Evolutionary conservation across 2,888 invertebrate species (phyloP).

Genomic region (Drepanosiphum platanoidis): DNA sequence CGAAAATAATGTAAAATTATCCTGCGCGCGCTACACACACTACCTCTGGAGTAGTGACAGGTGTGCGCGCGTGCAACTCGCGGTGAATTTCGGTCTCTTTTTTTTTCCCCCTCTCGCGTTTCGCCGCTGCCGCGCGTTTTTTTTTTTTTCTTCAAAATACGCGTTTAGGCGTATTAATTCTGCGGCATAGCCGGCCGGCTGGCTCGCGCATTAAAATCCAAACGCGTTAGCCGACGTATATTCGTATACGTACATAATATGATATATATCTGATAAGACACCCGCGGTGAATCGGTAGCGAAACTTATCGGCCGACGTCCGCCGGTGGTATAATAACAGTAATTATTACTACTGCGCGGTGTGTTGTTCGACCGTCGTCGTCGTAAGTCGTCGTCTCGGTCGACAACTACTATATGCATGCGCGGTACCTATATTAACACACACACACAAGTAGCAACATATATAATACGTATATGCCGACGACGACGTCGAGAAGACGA

Average conservation of each 20-base stretch:
- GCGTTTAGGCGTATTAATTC: not conserved
- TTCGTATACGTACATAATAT: too few relatives aligned
- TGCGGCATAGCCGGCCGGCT: not conserved
- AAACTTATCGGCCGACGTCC: slow-evolving; percentile 36
- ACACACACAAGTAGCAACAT: not conserved
- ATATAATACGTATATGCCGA: not conserved
- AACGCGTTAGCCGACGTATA: not conserved
- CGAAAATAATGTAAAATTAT: not conserved
- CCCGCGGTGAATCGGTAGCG: slow-evolving; percentile 56
- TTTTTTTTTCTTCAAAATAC: not conserved
- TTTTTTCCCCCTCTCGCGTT: not conserved
- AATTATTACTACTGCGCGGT: slow-evolving; percentile 37
- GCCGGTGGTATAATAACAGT: slow-evolving; percentile 47
- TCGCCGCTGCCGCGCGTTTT: not conserved
- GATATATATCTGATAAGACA: slow-evolving; percentile 52
- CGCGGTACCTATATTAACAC: not conserved
- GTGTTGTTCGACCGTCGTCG: not conserved
- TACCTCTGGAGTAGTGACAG: too few relatives aligned
- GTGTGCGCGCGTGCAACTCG: not conserved
- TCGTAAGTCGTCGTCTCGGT: slow-evolving; percentile 7
- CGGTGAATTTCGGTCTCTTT: not conserved
- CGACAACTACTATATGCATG: not conserved
- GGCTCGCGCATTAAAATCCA: not conserved
- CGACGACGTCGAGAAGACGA: slow-evolving; percentile 32
- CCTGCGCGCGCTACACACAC: too few relatives aligned